A percentile compares a stretch with the other conserved stretches of the same genome.
These are phyloP conservation scores for Echinops telfairi DNA, from an alignment of 2,113 vertebrate genomes.

Conservation along the genomic window DNA sequence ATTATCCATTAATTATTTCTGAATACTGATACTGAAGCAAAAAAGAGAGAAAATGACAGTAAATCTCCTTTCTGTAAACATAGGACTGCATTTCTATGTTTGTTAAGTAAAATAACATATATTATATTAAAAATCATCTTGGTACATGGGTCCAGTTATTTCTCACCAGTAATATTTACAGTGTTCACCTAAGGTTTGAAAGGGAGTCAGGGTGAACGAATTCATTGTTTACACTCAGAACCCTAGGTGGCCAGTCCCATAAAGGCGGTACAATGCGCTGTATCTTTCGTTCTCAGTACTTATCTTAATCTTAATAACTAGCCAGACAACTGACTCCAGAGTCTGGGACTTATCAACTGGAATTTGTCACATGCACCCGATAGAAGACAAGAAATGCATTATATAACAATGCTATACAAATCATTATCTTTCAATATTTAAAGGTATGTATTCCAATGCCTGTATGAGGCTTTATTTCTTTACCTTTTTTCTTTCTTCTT, in stretches of 20 bases:
- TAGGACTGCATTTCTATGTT: slow-evolving; percentile 43
- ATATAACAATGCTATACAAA: slow-evolving; percentile 86
- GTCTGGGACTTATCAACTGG: slow-evolving; percentile 90
- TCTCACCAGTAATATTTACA: slow-evolving; percentile 86
- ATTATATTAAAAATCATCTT: slow-evolving; percentile 76
- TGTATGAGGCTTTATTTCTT: slow-evolving; percentile 84
- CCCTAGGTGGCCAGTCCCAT: slow-evolving; percentile 84
- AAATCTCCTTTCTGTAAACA: slow-evolving; percentile 61
- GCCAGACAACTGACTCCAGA: slow-evolving; percentile 93
- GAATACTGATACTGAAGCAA: background rate
- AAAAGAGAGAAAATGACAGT: background rate
- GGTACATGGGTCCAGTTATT: slow-evolving; percentile 78
- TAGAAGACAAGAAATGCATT: slow-evolving; percentile 89
- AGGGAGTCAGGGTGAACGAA: slow-evolving; percentile 85
- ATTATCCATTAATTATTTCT: slow-evolving; percentile 47
- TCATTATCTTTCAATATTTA: slow-evolving; percentile 88
- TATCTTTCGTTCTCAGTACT: slow-evolving; percentile 88
- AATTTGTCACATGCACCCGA: slow-evolving; percentile 89
- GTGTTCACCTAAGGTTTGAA: slow-evolving; percentile 81
- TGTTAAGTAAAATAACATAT: slow-evolving; percentile 30
- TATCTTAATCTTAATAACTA: slow-evolving; percentile 93
- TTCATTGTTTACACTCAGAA: slow-evolving; percentile 87
- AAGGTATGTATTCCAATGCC: slow-evolving; percentile 87
- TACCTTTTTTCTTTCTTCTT: slow-evolving; percentile 33
- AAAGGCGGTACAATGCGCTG: slow-evolving; percentile 86